Evolutionary conservation across 2,888 invertebrate species (phyloP), one percentile per base, ranked within the genome.

Genomic region (Julus scanicus): DNA sequence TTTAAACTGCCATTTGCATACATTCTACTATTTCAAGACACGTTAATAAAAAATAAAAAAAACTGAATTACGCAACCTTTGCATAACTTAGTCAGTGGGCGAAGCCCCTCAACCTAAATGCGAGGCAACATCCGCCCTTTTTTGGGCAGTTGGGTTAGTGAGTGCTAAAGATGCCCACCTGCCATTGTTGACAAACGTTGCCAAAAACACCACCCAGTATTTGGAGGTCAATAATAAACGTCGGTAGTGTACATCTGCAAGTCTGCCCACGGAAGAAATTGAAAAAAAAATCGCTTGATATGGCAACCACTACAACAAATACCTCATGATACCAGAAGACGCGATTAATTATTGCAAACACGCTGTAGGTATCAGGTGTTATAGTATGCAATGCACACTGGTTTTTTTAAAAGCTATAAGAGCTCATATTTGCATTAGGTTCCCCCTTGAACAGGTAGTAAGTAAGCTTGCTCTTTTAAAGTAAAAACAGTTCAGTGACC

Each of bases 61-160:
- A 44, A n/a, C 57, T n/a, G 57, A 15, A 57, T 57, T 57, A 57
- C 17, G 57, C n/a, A 57, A 57, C 13, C n/a, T 57, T 15, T 9
- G 53, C 53, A 8, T 15, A 9, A 15, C 17, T 57, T 57, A 57
- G 57, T 57, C 57, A 57, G 57, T 57, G 57, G 57, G 57, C 57
- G 57, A 57, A 57, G 57, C n/a, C 57, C 57, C 57, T 57, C 57
- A 57, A 57, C 57, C 57, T n/a, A 57, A 57, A 57, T 57, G 17
- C 17, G 57, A 15, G 57, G 17, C 5, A 57, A 57, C 57, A 57
- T 57, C 57, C 57, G 57, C 57, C 57, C 57, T 15, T 57, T 57
- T 57, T 57, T 15, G 57, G 57, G 17, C 17, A 57, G 57, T 15
- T 57, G 57, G 57, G 57, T 57, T 17, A 57, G 57, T 15, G 57